A percentile compares a stretch with the other conserved stretches of the same genome.
Evolutionary conservation across 2,113 vertebrate species (phyloP).

Genomic region (Rhinoptilus africanus): DNA sequence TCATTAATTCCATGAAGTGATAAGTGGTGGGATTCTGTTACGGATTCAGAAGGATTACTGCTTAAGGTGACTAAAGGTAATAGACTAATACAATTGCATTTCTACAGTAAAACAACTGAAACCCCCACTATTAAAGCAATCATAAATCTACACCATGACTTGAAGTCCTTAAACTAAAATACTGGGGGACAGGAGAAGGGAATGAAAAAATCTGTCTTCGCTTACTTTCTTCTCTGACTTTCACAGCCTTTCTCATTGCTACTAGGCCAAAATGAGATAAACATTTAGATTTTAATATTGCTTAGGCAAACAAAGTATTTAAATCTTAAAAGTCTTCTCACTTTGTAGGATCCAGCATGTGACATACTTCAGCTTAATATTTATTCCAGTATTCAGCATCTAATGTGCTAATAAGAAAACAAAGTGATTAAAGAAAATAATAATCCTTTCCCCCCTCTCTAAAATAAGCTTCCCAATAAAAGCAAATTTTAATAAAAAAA

Average conservation of each 20-base stretch:
- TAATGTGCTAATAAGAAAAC: not conserved
- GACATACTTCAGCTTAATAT: not conserved
- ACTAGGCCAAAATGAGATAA: not conserved
- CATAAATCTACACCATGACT: not conserved
- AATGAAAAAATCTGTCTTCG: not conserved
- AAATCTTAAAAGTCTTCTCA: not conserved
- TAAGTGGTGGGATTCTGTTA: not conserved
- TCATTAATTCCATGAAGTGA: not conserved
- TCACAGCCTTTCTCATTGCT: not conserved
- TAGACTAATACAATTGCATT: not conserved
- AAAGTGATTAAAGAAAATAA: not conserved
- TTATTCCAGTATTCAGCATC: not conserved
- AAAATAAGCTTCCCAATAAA: not conserved
- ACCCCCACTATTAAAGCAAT: not conserved
- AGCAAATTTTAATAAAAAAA: not conserved
- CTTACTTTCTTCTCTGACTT: not conserved
- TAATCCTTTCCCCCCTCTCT: fast-evolving
- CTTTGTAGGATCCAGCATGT: not conserved
- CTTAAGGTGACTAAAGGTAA: not conserved
- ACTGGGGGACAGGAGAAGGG: not conserved
- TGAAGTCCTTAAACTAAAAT: not conserved
- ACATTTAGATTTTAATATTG: not conserved
- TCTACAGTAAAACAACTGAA: not conserved
- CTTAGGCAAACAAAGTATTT: not conserved
- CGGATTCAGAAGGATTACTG: not conserved